phyloP scores from a whole-genome alignment of 2,113 vertebrate species.

The Ibidorhyncha struthersii region DNA sequence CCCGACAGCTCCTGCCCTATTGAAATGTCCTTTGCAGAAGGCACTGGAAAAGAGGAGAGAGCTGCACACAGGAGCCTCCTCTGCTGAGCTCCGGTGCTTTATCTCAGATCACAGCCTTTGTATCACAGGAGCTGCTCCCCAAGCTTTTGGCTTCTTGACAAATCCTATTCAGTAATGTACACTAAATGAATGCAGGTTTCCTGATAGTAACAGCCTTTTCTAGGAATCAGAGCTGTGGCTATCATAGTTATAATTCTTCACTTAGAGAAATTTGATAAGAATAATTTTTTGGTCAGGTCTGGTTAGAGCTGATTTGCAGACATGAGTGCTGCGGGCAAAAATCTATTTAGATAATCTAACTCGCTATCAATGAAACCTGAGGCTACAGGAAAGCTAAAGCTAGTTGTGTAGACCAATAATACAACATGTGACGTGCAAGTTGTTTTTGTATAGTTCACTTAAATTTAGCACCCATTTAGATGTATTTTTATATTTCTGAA shows the following conservation, averaged over 20 bases:
- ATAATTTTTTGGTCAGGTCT: conserved; percentile 36
- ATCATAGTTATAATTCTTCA: conserved; percentile 25
- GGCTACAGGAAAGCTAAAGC: background rate
- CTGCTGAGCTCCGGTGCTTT: background rate
- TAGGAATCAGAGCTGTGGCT: conserved; percentile 25
- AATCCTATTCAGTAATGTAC: background rate
- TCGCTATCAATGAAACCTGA: background rate
- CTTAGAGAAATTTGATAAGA: conserved; percentile 45
- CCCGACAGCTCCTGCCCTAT: background rate
- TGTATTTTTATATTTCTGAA: background rate
- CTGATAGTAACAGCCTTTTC: conserved; percentile 30
- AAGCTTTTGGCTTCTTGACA: conserved; percentile 32
- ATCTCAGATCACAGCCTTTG: background rate
- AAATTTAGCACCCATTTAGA: background rate
- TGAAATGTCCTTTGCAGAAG: background rate
- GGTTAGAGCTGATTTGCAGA: conserved; percentile 1
- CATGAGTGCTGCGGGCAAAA: background rate
- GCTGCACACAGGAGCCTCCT: accelerated
- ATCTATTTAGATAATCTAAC: conserved; percentile 25
- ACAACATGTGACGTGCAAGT: background rate
- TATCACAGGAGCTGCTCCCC: background rate
- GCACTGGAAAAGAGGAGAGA: background rate
- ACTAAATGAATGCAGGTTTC: conserved; percentile 18
- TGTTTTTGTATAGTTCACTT: background rate
- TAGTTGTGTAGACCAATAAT: background rate